Evolutionary conservation across 2,113 vertebrate species (phyloP), one percentile per base, ranked within the genome.

Genomic region (Channa maculata): DNA sequence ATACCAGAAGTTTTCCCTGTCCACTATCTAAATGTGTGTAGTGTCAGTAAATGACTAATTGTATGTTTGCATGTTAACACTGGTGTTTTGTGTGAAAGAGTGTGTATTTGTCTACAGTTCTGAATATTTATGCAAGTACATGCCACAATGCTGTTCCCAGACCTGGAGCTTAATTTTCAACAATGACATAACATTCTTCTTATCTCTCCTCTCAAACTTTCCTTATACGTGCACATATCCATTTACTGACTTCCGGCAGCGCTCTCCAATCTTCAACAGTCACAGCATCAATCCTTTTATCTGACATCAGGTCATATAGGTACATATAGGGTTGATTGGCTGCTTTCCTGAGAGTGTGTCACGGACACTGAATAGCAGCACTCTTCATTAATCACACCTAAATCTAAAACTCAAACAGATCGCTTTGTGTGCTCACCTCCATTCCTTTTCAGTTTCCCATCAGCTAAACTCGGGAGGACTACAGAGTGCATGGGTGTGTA

Each of bases 301-400:
- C 49, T n/a, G 39, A 54, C 70, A 34, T 15, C 9, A 1, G 62
- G 70, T 73, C 67, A 59, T 52, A 55, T 54, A 8, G 0, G 44
- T 49, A 50, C n/a, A 9, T 45, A 38, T 53, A 49, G 61, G 69
- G 64, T 48, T 82, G 77, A 82, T 75, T 65, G 55, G 38, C 36
- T 24, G 46, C 61, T 39, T 68, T 37, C 45, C 55, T 12, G 59
- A 55, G 59, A 46, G 33, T 63, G 66, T 69, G 59, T 51, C 61
- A 66, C 34, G 39, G 62, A 43, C 4, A 5, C 48, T 50, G 49
- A 61, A 53, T 52, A 51, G 63, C 53, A 62, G 71, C 61, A 34
- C 59, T 54, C 65, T 54, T 53, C 55, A 62, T 84, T 74, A 82
- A 69, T 88, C 75, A 79, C 58, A 60, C 62, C 63, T 64, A 39